phyloP scores from a whole-genome alignment of 2,797 vertebrate genomes.

The Lepidocolaptes lacrymiger region DNA sequence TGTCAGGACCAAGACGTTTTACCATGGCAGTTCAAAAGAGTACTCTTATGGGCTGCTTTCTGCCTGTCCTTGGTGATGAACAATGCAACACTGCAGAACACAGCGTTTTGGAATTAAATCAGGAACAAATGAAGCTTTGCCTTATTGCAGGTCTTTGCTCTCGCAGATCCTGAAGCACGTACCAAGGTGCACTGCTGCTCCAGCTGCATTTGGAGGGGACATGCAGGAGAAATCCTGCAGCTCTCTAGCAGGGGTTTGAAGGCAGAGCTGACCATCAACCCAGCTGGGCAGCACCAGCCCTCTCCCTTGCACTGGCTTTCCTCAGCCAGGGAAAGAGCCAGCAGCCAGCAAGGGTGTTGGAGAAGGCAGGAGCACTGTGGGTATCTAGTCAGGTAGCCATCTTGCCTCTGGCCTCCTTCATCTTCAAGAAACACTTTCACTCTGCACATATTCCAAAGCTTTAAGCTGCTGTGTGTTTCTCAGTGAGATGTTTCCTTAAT shows the following conservation, averaged over 20 bases:
- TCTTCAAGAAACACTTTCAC: not conserved
- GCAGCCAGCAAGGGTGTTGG: not conserved
- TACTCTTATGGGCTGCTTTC: not conserved
- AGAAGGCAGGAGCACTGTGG: not conserved
- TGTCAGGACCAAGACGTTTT: not conserved
- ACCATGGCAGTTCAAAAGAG: not conserved
- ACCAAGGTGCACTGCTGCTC: not conserved
- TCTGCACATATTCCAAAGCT: not conserved
- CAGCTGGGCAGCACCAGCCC: not conserved
- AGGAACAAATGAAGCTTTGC: not conserved
- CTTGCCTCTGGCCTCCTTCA: not conserved
- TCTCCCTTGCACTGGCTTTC: not conserved
- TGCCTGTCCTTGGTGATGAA: not conserved
- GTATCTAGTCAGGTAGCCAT: not conserved
- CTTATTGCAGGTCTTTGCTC: not conserved
- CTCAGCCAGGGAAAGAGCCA: not conserved
- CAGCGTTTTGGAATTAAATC: not conserved
- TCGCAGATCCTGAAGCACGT: accelerated
- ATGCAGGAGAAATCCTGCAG: not conserved
- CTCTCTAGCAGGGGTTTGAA: not conserved
- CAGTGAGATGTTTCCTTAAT: not conserved
- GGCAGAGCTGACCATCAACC: not conserved
- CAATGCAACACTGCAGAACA: not conserved
- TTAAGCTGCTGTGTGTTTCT: not conserved
- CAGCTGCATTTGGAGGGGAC: not conserved